phyloP scores from a whole-genome alignment of 2,113 vertebrate species.

The Menura novaehollandiae region DNA sequence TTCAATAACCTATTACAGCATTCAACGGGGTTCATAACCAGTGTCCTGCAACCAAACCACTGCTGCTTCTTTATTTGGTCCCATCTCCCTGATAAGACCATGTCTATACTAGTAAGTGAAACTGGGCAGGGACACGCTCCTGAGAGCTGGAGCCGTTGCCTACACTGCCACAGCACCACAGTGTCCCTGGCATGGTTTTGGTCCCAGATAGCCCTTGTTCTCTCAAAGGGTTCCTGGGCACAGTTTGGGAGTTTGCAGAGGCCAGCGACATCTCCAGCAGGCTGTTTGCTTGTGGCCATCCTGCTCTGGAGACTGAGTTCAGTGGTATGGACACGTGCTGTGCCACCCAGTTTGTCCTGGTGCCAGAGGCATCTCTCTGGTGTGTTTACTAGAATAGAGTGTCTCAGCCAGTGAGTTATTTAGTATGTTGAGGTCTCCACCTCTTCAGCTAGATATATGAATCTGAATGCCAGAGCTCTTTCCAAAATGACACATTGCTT shows the following conservation, averaged over 20 bases:
- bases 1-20: background rate
- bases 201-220: background rate
- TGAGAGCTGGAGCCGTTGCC: background rate
- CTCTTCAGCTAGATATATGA: background rate
- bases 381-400: background rate
- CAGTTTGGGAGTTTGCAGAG: background rate
- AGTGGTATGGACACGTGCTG: fast-evolving
- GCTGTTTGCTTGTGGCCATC: background rate
- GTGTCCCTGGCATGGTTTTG: fast-evolving
- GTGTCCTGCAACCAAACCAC: background rate
- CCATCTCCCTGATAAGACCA: background rate
- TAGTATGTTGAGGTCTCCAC: background rate
- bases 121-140: background rate
- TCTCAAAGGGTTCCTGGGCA: background rate
- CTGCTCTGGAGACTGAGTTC: background rate
- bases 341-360: background rate
- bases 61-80: background rate
- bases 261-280: background rate
- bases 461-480: background rate
- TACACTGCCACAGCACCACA: background rate
- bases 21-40: background rate
- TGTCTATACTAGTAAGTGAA: background rate
- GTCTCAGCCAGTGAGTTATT: background rate
- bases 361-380: background rate
- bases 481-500: background rate